Evolutionary conservation across 2,888 invertebrate species (phyloP), one percentile per base, ranked within the genome.

Genomic region (Lathronympha strigana): DNA sequence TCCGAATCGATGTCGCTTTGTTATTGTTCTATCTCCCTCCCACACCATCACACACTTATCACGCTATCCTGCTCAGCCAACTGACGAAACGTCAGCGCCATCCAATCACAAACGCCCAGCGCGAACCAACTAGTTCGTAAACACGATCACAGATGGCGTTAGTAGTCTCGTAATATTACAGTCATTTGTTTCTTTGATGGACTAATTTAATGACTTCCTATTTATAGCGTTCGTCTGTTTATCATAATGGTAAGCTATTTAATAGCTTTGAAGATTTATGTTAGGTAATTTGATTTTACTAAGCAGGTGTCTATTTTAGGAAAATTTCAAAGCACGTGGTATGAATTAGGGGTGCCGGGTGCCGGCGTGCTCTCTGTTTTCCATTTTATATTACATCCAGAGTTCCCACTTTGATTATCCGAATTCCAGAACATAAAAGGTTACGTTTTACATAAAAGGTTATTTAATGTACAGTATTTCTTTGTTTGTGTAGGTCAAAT

Each of bases 1-100:
- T 84, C 83, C 80, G 82, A 91, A 92, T 92, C 91, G 90, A 92
- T 92, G 88, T 79, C 62, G 70, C 69, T 84, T 86, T 91, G 91
- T 91, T 92, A 76, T 89, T 90, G 84, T 86, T 86, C 74, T 74
- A 47, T 88, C 84, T 76, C 83, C 31, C 58, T 88, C 78, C 25
- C 72, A 71, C 84, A 49, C 71, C 28, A 4, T 8, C 9, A 2
- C 1, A n/a, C 3, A 0, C 15, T 54, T 28, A 67, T 75, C 67
- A 28, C 2, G 72, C 75, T 68, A 33, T 84, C 76, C 80, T 84
- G 68, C 11, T 70, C 70, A 67, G 71, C 75, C 76, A 78, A 71
- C 76, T 80, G 80, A 82, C 80, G 75, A 71, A 63, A 76, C 81
- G 79, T 78, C 76, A 74, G 64, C 70, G 61, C 67, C 71, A 67